Evolutionary conservation across 2,888 invertebrate genomes (phyloP), one percentile per base, ranked within the genome.

Genomic region (Patella pellucida): DNA sequence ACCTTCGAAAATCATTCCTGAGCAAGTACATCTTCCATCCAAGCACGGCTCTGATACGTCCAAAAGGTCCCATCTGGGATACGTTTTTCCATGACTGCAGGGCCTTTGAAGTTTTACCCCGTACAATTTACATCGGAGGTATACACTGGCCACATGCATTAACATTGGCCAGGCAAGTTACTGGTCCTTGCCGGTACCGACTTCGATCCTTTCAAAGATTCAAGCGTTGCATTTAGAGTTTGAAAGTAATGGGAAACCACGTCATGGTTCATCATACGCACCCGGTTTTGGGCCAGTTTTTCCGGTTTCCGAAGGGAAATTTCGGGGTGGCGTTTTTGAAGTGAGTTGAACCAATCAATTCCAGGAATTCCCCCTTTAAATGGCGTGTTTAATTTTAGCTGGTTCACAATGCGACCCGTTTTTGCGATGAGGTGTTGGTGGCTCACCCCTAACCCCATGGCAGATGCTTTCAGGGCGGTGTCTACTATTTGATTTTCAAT

Each of bases 121-220:
- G 76, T 14, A 81, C 52, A 15, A 79, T 52, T 7, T 76, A 68
- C 23, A 74, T 76, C 1, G 71, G 74, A 15, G 79, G 78, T 3
- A 81, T 71, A 23, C 27, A 27, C 0, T 14, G 3, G 2, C 79
- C 77, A 16, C 16, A 5, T 5, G 79, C 79, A 74, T 79, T 81
- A 11, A 73, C 78, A 52, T 78, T 75, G 0, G 78, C 77, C 14
- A 81, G 76, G 0, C 78, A 74, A 14, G 79, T 78, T 3, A 81
- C 68, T 2, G 73, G 52, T 31, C 56, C 76, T 79, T 16, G 74
- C 72, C 50, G 78, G 79, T 1, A 81, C 74, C 5, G 69, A 27
- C 50, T 75, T 78, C 0, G 71, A 9, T 1, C 78, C 76, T 27
- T 77, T 78, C 41, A 41, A 7, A 7, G 5, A 41, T 41, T 41